Base-by-base conservation (phyloP, 2,113 vertebrate genomes). In the Oncorhynchus keta region DNA sequence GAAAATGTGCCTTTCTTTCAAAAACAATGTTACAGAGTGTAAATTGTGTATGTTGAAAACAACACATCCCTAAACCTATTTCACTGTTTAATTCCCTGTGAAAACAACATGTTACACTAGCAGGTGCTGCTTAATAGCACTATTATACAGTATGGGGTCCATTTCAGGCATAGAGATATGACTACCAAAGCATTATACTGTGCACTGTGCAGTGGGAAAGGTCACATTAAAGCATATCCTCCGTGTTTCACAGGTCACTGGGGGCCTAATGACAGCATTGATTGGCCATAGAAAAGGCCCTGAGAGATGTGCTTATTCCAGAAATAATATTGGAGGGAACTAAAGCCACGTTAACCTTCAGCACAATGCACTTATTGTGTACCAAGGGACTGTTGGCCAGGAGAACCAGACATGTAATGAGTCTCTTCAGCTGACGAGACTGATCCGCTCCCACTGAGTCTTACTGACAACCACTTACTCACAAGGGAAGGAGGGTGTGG, bases 291-390 rank as follows among this genome's bases (percentile, higher is more conserved):
- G 70, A 48, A 72, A 74, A 69, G 65, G 5, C 68, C 55, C n/a
- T 55, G 70, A 49, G 20, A 73, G 72, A 77, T 79, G 39, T 71
- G 73, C 70, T 80, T 82, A 79, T 79, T 84, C 57, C 57, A 49
- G 48, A 55, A 55, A 75, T 16, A 55, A 16, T 16, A 55, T 55
- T 55, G 51, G 51, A 55, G 2, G 51, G 51, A 55, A 16, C 51
- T 55, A n/a, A 62, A 18, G 51, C 14, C n/a, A 62, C 24, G 72
- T 48, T 82, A 75, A 81, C 74, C 77, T 79, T 74, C 77, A 62
- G 65, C 77, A 77, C 22, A 66, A 67, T 77, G 49, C 76, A 61
- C 71, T 68, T 76, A 76, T 81, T 72, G 64, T 76, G 51, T 59
- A 78, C 57, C 67, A 45, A 55, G 83, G 76, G 68, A 45, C 16